Percentiles rank a stretch among this genome's conserved stretches.
phyloP scores from a whole-genome alignment of 2,888 invertebrate genomes.

The Polyploca ridens region DNA sequence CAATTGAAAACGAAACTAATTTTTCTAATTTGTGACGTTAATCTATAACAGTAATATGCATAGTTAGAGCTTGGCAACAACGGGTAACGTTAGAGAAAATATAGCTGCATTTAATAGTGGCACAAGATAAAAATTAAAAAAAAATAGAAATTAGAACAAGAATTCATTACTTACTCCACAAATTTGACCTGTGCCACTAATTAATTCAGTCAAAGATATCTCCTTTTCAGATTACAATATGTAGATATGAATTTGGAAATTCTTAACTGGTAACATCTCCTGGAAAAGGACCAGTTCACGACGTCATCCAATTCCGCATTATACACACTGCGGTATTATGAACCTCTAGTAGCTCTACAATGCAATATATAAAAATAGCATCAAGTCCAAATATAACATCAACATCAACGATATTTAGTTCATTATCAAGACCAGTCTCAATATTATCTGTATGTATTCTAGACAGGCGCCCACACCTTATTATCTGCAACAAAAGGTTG shows the following conservation, averaged over 20 bases:
- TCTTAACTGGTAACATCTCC: too few relatives aligned
- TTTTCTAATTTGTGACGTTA: conserved; percentile 20
- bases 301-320: too few relatives aligned
- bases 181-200: too few relatives aligned
- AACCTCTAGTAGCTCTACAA: neutral
- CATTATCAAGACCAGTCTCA: conserved; percentile 35
- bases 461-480: conserved; percentile 31
- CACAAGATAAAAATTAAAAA: too few relatives aligned
- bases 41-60: neutral
- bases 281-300: too few relatives aligned
- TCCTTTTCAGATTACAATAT: too few relatives aligned
- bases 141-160: too few relatives aligned
- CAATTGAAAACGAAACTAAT: conserved; percentile 30
- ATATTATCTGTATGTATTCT: conserved; percentile 18
- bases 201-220: too few relatives aligned
- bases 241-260: too few relatives aligned
- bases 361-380: neutral
- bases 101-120: too few relatives aligned
- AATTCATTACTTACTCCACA: too few relatives aligned
- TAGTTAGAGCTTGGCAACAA: neutral
- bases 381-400: neutral
- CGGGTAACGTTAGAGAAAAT: neutral
- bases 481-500: conserved; percentile 45
- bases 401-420: conserved; percentile 30
- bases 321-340: neutral